Evolutionary conservation across 2,113 vertebrate species (phyloP), one percentile per base, ranked within the genome.

Genomic region (Bubo scandiacus): DNA sequence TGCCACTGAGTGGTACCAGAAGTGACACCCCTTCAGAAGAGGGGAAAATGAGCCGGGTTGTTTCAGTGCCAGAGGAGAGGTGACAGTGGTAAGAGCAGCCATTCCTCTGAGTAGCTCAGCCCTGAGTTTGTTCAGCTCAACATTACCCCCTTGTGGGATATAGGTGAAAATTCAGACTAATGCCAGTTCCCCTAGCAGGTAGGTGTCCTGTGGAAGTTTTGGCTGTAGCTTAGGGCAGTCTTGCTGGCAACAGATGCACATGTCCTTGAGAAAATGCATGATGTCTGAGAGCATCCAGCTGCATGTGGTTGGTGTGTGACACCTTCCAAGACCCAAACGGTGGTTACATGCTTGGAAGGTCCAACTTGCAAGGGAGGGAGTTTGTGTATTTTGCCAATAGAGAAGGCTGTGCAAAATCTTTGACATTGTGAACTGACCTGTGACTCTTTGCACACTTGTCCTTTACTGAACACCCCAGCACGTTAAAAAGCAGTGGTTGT

Each of bases 131-230:
- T 87, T 97, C 91, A 78, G 97, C 90, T 95, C 95, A 95, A 97
- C 72, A 97, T 96, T 96, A 94, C 95, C 97, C 94, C 85, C 97
- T 98, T 96, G 96, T 97, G 97, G 96, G 91, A 81, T 65, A 8
- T 38, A 77, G 54, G 59, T 94, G 51, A 36, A 96, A 97, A 81
- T 91, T 92, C 88, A 96, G 34, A 92, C 22, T 34, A 19, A 25
- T 52, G 38, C 20, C 66, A n/a, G 11, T 62, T 83, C 62, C 80
- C 29, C 29, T 6, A 11, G 38, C 92, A 86, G 58, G 40, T 67
- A 29, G 54, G 42, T 51, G 32, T 81, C 59, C 52, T 34, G 23
- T 26, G 61, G 25, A 66, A 57, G 27, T 55, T 77, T 9, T 70
- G 74, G 17, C 73, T 59, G 49, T 61, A 23, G 49, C 25, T 58